phyloP scores from a whole-genome alignment of 30 jellyfish, hydroid and myxozoan species.

The Phacellophora camtschatica region DNA sequence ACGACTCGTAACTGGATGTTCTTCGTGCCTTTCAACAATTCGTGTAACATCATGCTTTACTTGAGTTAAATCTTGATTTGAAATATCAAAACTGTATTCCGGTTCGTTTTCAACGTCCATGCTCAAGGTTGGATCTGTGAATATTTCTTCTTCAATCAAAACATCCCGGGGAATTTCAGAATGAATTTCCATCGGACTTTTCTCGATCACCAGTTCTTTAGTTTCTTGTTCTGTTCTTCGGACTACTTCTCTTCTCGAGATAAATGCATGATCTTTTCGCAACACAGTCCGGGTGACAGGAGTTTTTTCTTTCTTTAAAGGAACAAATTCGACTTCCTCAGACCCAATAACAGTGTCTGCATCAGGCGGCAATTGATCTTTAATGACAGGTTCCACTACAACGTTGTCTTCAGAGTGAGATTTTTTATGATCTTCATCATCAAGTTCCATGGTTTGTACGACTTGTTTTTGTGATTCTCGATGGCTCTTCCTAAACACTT shows the following conservation, averaged over 20 bases:
- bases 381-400: no score
- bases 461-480: background rate
- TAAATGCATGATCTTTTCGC: background rate
- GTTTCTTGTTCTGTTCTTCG: background rate
- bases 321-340: conserved; percentile 9
- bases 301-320: background rate
- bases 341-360: background rate
- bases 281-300: conserved; percentile 8
- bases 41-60: background rate
- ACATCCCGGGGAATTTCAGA: background rate
- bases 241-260: background rate
- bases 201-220: background rate
- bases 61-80: background rate
- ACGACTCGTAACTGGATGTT: background rate
- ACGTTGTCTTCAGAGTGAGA: no score
- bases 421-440: background rate
- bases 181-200: background rate
- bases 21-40: conserved; percentile 6
- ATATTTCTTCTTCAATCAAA: conserved; percentile 18
- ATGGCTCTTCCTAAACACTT: background rate
- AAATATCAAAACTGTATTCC: background rate
- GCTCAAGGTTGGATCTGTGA: conserved; percentile 35
- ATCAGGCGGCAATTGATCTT: no score
- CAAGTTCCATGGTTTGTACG: background rate
- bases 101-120: conserved; percentile 15